Evolutionary conservation across 1,140 invertebrate genomes (phyloP).

Genomic region (Pseudoatta argentina): DNA sequence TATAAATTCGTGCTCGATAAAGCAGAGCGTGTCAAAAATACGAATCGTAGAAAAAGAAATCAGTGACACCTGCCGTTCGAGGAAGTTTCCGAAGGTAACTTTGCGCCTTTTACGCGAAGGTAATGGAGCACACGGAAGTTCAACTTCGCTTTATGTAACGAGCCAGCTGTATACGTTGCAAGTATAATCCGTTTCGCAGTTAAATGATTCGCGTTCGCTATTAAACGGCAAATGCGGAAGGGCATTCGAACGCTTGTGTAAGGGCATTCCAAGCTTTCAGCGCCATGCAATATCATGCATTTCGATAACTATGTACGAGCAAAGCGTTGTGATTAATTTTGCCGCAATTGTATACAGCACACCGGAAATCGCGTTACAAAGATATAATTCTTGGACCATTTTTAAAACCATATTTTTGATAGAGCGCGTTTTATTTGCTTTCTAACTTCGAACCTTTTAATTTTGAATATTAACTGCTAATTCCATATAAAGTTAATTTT

Average conservation of each 20-base stretch:
- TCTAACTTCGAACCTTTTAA: neutral
- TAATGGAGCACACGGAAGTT: constrained; percentile 45
- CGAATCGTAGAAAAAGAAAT: constrained; percentile 34
- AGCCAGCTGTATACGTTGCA: constrained; percentile 36
- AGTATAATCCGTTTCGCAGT: constrained; percentile 30
- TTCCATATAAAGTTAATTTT: constrained; percentile 33
- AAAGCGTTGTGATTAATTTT: constrained; percentile 30
- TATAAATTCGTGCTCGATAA: constrained; percentile 28
- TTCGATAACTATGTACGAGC: constrained; percentile 25
- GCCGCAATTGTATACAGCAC: neutral
- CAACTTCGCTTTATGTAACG: constrained; percentile 51
- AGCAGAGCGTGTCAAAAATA: constrained; percentile 20
- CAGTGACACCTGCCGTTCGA: constrained; percentile 30
- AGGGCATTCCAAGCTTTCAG: constrained; percentile 50
- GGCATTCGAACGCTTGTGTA: too few species aligned
- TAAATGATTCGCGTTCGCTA: constrained; percentile 29
- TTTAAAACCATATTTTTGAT: neutral
- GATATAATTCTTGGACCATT: neutral
- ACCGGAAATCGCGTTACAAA: constrained; percentile 10
- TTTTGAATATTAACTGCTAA: neutral
- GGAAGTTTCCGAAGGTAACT: constrained; percentile 39
- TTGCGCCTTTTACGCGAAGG: neutral
- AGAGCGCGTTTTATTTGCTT: neutral
- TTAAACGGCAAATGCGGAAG: constrained; percentile 47
- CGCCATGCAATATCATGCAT: constrained; percentile 49